Evolutionary conservation across 2,888 invertebrate species (phyloP), one percentile per base, ranked within the genome.

Genomic region (Pandemis corylana): DNA sequence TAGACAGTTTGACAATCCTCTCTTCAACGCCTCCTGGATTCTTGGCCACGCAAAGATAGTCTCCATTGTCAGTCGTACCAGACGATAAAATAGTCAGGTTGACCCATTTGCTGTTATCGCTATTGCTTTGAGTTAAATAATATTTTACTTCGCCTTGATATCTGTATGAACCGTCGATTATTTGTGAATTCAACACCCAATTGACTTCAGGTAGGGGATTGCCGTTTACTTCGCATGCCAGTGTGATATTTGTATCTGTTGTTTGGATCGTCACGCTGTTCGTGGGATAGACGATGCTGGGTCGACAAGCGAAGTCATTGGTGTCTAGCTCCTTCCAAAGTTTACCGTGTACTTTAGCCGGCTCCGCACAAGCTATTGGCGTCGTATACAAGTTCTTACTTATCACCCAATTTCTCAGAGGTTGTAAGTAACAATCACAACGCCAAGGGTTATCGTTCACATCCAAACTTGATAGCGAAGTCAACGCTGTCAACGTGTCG

Each of bases 361-460:
- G 98, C 79, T 96, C 96, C 6, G 94, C 92, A 84, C 98, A 97
- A 49, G 96, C 95, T 51, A 97, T 97, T 1, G 97, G 96, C 28
- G 96, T 95, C 0, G 97, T 96, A 82, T 97, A 97, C 20, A 98
- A 92, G 70, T 97, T 97, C 77, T 95, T 95, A 75, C 95, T 95
- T 10, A 97, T 95, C 13, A 96, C 96, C 95, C 97, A 97, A 83
- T 97, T 96, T 64, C 97, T 96, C 79, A 98, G 97, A 20, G 95
- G 95, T 83, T 97, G 96, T 71, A 98, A 91, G 77, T 96, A 96
- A 84, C 98, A 98, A 84, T 98, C 97, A 85, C 98, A 98, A 76
- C 96, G 95, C 98, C 98, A 98, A 0, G 97, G 97, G 86, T 98
- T 98, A 77, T 96, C 96, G 78, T 96, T 96, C 0, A 98, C 94